These are phyloP conservation scores for Heliocidaris erythrogramma DNA, from an alignment of 35 echinoderm and acorn worm genomes.

Conservation along the genomic window DNA sequence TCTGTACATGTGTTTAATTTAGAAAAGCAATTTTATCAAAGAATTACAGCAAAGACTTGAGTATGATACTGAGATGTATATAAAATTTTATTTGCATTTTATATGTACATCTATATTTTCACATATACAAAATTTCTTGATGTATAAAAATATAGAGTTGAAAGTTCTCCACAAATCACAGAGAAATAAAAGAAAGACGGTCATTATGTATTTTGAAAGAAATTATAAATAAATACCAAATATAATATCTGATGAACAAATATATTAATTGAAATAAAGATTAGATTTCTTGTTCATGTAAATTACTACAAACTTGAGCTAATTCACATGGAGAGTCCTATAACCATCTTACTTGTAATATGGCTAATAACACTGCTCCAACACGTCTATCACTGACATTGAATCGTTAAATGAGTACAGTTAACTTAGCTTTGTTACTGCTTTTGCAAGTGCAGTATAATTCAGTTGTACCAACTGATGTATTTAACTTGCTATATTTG, in stretches of 20 bases:
- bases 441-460: too few relatives aligned
- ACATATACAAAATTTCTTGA: background rate
- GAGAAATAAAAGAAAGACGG: background rate
- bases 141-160: background rate
- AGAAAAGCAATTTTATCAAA: background rate
- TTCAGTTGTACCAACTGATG: too few relatives aligned
- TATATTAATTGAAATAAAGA: background rate
- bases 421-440: too few relatives aligned
- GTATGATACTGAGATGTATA: background rate
- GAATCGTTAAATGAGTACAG: too few relatives aligned
- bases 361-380: background rate
- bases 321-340: background rate
- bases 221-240: background rate
- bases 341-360: background rate
- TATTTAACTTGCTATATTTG: too few relatives aligned
- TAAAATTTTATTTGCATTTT: background rate
- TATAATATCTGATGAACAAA: background rate
- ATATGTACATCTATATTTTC: background rate
- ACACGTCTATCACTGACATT: background rate
- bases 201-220: background rate
- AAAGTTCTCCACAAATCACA: background rate
- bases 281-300: background rate
- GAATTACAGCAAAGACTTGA: background rate
- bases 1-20: background rate
- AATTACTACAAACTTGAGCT: background rate